Conservation (phyloP, 64 coral and sea anemone genomes). For the Trachythela sp. region DNA sequence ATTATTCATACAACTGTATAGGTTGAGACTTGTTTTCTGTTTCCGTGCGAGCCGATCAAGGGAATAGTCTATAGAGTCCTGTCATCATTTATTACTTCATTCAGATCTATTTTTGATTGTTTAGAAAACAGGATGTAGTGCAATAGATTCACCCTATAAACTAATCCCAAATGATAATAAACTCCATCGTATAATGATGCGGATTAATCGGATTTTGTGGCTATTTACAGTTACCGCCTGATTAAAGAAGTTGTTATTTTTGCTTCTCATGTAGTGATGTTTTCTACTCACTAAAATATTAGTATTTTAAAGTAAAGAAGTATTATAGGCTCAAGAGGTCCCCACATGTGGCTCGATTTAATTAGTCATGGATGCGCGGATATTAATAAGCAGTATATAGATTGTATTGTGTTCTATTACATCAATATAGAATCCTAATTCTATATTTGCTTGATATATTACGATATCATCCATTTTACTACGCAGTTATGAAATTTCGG, state of each 20-base stretch:
- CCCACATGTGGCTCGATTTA: too few relatives aligned
- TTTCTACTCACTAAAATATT: too few relatives aligned
- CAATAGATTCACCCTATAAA: neutral
- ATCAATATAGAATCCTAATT: too few relatives aligned
- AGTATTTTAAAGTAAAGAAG: too few relatives aligned
- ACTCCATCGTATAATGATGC: neutral
- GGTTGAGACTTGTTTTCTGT: too few relatives aligned
- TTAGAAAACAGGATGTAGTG: neutral
- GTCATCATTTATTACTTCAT: neutral
- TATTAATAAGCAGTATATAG: too few relatives aligned
- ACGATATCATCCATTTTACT: neutral
- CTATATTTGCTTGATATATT: neutral
- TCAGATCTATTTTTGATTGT: neutral
- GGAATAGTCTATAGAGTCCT: neutral
- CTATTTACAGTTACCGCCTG: neutral
- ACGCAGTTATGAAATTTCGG: neutral
- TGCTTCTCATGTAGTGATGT: too few relatives aligned
- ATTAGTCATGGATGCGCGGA: too few relatives aligned
- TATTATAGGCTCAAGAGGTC: too few relatives aligned
- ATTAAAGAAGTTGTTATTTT: neutral
- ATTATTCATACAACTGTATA: too few relatives aligned
- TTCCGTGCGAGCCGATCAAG: neutral
- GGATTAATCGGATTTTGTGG: neutral
- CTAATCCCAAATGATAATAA: neutral
- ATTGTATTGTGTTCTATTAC: too few relatives aligned